Conservation (phyloP, 30 jellyfish, hydroid and myxozoan species). For the Aurelia aurita region DNA sequence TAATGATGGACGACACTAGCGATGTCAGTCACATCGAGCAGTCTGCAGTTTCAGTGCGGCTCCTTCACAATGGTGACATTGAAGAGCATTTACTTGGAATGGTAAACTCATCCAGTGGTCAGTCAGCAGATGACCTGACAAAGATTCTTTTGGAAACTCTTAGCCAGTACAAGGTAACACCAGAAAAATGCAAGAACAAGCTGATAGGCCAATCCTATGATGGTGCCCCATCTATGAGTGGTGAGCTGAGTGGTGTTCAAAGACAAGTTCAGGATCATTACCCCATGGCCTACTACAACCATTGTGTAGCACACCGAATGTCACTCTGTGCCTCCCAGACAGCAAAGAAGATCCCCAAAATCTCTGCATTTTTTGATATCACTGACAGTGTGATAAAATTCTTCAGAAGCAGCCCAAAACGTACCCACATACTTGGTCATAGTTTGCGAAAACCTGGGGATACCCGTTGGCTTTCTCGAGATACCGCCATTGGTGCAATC, state of each 20-base stretch:
- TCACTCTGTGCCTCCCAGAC: conserved; percentile 13
- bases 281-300: conserved; percentile 27
- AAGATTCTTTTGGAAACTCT: background rate
- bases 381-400: background rate
- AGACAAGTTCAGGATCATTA: conserved; percentile 5
- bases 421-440: conserved; percentile 5
- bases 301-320: conserved; percentile 14
- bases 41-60: conserved; percentile 26
- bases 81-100: conserved; percentile 10
- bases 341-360: background rate
- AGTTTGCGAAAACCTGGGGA: conserved; percentile 47
- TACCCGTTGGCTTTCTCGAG: conserved; percentile 31
- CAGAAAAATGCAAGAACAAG: background rate
- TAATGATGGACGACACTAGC: conserved; percentile 34
- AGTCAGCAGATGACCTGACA: background rate
- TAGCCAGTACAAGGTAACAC: background rate
- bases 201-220: conserved; percentile 31
- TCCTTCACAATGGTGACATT: background rate
- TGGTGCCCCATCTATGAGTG: conserved; percentile 33
- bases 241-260: conserved; percentile 28
- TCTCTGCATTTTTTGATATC: background rate
- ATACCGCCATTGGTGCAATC: conserved; percentile 11
- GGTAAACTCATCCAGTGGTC: background rate
- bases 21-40: conserved; percentile 8
- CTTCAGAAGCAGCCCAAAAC: conserved; percentile 48